Evolutionary conservation across 2,113 vertebrate species (phyloP).

Genomic region (Pitta sordida): DNA sequence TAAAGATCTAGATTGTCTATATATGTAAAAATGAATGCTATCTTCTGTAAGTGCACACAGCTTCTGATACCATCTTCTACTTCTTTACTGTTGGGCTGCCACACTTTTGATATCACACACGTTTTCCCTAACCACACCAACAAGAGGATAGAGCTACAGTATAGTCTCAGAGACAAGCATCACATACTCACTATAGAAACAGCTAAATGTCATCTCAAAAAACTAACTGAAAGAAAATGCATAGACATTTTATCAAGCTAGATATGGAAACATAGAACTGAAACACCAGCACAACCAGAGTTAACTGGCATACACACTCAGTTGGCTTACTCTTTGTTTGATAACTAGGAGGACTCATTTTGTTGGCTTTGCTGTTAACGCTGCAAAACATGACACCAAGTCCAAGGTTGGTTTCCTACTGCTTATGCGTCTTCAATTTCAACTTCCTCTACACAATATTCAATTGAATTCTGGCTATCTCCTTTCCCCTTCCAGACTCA

Average conservation of each 20-base stretch:
- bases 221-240: background rate
- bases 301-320: conserved; percentile 4
- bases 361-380: conserved; percentile 47
- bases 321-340: conserved; percentile 30
- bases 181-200: background rate
- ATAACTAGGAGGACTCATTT: conserved; percentile 30
- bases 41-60: background rate
- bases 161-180: background rate
- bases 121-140: background rate
- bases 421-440: conserved; percentile 45
- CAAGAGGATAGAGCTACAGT: background rate
- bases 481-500: conserved; percentile 49
- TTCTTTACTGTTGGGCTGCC: background rate
- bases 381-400: conserved; percentile 62
- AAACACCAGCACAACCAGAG: conserved; percentile 18
- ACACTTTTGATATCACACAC: background rate
- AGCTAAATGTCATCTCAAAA: background rate
- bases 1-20: background rate
- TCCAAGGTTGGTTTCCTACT: conserved; percentile 52
- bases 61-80: background rate
- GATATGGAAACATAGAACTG: background rate
- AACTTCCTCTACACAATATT: conserved; percentile 49
- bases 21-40: background rate
- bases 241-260: background rate
- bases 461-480: conserved; percentile 57